Evolutionary conservation across 2,888 invertebrate genomes (phyloP).

Genomic region (Anorthoa munda): DNA sequence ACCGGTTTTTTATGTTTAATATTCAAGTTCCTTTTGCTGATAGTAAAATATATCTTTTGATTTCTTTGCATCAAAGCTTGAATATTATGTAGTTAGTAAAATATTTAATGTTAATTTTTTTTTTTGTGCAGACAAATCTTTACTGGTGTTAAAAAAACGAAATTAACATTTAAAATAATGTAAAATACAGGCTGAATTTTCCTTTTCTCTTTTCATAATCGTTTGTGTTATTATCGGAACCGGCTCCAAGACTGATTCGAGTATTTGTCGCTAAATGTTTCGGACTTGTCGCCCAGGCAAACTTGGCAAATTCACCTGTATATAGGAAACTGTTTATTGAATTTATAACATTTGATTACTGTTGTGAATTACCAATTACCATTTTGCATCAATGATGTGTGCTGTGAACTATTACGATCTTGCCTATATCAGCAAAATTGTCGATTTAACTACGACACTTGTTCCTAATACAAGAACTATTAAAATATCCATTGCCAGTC

Average conservation of each 20-base stretch:
- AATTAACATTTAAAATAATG: background rate
- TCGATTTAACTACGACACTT: background rate
- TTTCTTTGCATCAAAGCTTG: conserved; percentile 7
- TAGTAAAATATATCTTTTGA: conserved; percentile 7
- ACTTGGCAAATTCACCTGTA: background rate
- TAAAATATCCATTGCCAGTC: background rate
- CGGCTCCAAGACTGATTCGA: background rate
- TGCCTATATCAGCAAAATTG: background rate
- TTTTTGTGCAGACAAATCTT: conserved; percentile 43
- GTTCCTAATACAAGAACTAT: background rate
- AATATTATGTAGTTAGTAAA: conserved; percentile 8
- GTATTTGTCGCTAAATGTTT: background rate
- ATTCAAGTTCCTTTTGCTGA: conserved; percentile 26
- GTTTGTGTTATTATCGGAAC: background rate
- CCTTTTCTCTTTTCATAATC: no score
- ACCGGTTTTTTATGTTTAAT: conserved; percentile 20
- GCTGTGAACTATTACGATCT: background rate
- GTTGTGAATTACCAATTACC: no score
- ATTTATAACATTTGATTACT: no score
- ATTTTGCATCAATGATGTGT: background rate
- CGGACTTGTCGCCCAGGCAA: no score
- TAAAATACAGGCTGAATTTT: background rate
- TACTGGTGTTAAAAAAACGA: conserved; percentile 1
- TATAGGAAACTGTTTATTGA: background rate
- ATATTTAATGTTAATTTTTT: conserved; percentile 8